Base-by-base conservation (phyloP, 2,797 vertebrate genomes). In the Loris lydekkerianus region DNA sequence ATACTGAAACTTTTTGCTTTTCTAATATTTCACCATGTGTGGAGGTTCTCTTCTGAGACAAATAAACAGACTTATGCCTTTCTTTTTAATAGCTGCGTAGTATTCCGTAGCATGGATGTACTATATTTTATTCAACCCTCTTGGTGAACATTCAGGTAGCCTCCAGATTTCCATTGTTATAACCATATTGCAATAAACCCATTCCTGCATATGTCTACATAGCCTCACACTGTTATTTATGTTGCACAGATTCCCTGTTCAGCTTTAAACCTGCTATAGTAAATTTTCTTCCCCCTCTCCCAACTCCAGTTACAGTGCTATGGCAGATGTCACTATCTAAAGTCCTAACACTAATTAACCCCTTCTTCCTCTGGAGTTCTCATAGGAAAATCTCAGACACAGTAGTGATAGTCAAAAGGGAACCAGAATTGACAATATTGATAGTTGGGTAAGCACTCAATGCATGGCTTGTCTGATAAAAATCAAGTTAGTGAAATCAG, bases 31-130 rank as follows among this genome's bases (percentile, higher is more conserved):
- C 78, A 75, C 34, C 31, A 53, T 37, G 10, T 93, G 25, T 58
- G 90, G 10, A 81, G 23, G 14, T 23, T 94, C 23, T 75, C 63
- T 80, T 96, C 69, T 92, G 40, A 95, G 46, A 58, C 65, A 89
- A 89, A 94, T 20, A 86, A 67, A 60, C 1, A 76, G 60, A 77
- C 85, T 81, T 89, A 31, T 43, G 80, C 21, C 80, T 82, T 77
- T 94, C 67, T 95, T 96, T 89, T 93, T 92, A 97, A 94, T 97
- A 94, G 73, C 7, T 96, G 82, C 31, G 43, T 97, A 96, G 92
- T 96, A 95, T 94, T 97, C 69, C 91, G 61, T 60, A 56, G 91
- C 94, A 96, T 94, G 85, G 29, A 34, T 88, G 14, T 73, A 58
- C 94, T 92, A 73, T 97, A 96, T 96, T 96, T 97, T 95, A 95